These are phyloP conservation scores for Hylomyscus alleni DNA, from an alignment of 2,797 vertebrate genomes.

Conservation along the genomic window DNA sequence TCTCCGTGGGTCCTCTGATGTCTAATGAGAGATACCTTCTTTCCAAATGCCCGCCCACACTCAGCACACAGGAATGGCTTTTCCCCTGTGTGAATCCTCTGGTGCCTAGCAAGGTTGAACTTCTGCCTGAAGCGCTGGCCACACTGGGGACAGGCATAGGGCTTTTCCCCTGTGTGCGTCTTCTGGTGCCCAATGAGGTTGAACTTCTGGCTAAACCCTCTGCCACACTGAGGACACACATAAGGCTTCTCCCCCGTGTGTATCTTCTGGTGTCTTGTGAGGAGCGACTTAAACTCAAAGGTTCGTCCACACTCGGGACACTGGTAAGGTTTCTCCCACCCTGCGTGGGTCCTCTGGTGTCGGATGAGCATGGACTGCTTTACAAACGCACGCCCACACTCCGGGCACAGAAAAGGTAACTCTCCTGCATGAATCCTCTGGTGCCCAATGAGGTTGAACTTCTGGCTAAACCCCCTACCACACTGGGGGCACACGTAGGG, in stretches of 20 bases:
- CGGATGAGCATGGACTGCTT: constrained; percentile 58
- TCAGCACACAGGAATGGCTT: constrained; percentile 76
- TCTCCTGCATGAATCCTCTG: background rate
- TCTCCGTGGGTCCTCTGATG: constrained; percentile 63
- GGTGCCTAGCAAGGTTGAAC: background rate
- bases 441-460: background rate
- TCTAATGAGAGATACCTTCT: constrained; percentile 62
- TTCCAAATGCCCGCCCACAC: constrained; percentile 65
- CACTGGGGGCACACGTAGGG: constrained; percentile 74
- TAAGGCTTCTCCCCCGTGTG: constrained; percentile 80
- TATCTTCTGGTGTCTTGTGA: constrained; percentile 71
- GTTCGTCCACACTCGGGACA: constrained; percentile 74
- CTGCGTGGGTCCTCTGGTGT: constrained; percentile 57
- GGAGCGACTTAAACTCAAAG: constrained; percentile 74
- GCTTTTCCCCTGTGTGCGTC: constrained; percentile 79
- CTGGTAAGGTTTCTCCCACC: constrained; percentile 77
- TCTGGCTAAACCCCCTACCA: constrained; percentile 44
- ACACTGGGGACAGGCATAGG: constrained; percentile 74
- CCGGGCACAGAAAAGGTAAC: constrained; percentile 69
- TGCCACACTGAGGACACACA: constrained; percentile 73
- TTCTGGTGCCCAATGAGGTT: constrained; percentile 77
- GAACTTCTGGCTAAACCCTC: constrained; percentile 74
- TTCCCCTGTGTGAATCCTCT: constrained; percentile 18
- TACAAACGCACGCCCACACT: constrained; percentile 67
- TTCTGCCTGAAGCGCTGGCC: constrained; percentile 57